These are phyloP conservation scores for Murina feae DNA, from an alignment of 2,113 vertebrate species.

Conservation along the genomic window DNA sequence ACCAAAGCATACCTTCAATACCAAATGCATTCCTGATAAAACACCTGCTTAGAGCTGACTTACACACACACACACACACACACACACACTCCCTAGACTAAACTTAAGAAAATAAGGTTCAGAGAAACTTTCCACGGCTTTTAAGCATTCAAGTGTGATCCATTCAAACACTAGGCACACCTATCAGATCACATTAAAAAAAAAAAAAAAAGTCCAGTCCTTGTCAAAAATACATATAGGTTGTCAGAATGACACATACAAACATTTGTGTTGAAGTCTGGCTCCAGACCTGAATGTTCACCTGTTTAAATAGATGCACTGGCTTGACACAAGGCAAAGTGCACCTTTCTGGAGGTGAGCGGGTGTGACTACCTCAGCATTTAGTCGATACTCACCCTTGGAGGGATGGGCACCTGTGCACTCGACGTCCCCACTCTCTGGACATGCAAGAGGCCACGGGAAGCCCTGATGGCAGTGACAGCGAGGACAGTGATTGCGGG, in stretches of 20 bases:
- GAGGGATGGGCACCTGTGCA: neutral
- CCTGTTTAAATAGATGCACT: neutral
- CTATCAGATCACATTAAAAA: neutral
- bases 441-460: fast-evolving
- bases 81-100: neutral
- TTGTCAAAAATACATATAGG: neutral
- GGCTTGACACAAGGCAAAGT: neutral
- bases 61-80: too few relatives aligned
- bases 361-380: fast-evolving
- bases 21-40: neutral
- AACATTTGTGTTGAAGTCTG: neutral
- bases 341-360: neutral
- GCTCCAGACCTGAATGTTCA: neutral
- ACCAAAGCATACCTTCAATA: neutral
- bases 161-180: neutral
- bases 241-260: neutral
- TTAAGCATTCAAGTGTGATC: neutral
- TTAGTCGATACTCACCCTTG: neutral
- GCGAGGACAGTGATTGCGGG: fast-evolving
- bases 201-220: neutral
- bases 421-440: neutral
- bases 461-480: neutral
- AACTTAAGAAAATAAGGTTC: neutral
- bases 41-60: neutral
- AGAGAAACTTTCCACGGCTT: neutral